Conservation (phyloP, 35 echinoderm and acorn worm species). For the Chiridota heheva region DNA sequence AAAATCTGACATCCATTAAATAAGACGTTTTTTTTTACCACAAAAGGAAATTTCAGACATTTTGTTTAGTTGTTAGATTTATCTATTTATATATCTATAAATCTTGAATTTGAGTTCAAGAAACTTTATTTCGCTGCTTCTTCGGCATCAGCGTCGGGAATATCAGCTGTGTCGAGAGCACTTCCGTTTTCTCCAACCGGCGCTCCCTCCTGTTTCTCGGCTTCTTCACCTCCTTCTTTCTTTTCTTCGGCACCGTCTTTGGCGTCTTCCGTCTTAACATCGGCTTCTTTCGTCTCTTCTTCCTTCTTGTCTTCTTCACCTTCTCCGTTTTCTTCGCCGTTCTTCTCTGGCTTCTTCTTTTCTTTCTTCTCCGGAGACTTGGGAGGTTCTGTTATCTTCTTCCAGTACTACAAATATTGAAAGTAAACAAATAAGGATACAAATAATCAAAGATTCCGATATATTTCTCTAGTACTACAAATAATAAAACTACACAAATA, state of each 20-base stretch:
- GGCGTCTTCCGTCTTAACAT: conserved; percentile 43
- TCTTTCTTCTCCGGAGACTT: conserved; percentile 79
- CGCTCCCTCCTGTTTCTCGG: conserved; percentile 8
- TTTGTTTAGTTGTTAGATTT: too few relatives aligned
- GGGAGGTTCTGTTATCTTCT: conserved; percentile 75
- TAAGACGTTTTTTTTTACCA: too few relatives aligned
- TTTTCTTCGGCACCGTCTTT: conserved; percentile 42
- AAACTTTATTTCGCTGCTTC: conserved; percentile 53
- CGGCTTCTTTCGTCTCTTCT: conserved; percentile 46
- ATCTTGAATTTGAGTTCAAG: too few relatives aligned
- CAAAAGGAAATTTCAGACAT: too few relatives aligned
- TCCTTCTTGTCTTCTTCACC: conserved; percentile 40
- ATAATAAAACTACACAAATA: neutral
- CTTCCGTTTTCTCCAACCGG: conserved; percentile 31
- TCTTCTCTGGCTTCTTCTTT: conserved; percentile 62
- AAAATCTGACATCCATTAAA: too few relatives aligned
- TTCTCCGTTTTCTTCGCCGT: conserved; percentile 55
- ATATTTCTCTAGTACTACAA: neutral
- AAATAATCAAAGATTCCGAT: neutral
- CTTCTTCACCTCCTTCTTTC: conserved; percentile 28
- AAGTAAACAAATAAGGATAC: neutral
- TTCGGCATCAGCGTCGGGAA: conserved; percentile 30
- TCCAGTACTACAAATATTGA: conserved; percentile 68
- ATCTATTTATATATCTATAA: too few relatives aligned
- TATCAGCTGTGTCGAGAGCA: conserved; percentile 33